Base-by-base conservation (phyloP, 2,113 vertebrate species). In the Eudyptes chrysolophus region DNA sequence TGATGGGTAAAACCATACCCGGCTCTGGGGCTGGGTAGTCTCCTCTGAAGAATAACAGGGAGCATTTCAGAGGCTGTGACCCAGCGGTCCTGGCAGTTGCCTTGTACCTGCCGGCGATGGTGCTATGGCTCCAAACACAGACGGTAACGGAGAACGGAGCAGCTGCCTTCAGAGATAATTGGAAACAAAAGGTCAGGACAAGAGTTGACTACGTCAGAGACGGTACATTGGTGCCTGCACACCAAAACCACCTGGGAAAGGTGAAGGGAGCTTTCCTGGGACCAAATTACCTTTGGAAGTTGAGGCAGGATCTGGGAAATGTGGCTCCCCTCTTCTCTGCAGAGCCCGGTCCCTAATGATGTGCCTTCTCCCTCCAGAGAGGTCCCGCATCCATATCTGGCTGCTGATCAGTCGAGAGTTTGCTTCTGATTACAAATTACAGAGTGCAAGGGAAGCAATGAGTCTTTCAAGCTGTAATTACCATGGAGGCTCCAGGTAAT, bases 391-490 rank as follows among this genome's bases (percentile, higher is more conserved):
- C 51, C 2, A 0, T 40, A 7, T 24, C 16, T 71, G 65, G 29
- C 69, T 60, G 70, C 65, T 55, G 77, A 18, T 77, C 40, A 72
- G 58, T 10, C 1, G 2, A 48, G 69, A 66, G 20, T 55, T 89
- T 65, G 19, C 80, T 85, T 66, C 80, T 95, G 94, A 92, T 92
- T 55, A 38, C 81, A 92, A 81, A 89, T 92, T 85, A 60, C 75
- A 77, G 46, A 66, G 90, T 11, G 0, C 0, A 7, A 70, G 75
- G 27, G 51, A 81, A 81, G 89, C 61, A 10, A 9, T 0, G 36
- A 79, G 79, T 40, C 49, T 80, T 49, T 80, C 55, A 52, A 51
- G 55, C 66, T 36, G 69, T 60, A 70, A 92, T 94, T 84, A 36
- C 21, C 24, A 1, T 18, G 34, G 79, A 92, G 80, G 93, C n/a